These are phyloP conservation scores for Phataginus tricuspis DNA, from an alignment of 2,797 vertebrate species.

Conservation along the genomic window DNA sequence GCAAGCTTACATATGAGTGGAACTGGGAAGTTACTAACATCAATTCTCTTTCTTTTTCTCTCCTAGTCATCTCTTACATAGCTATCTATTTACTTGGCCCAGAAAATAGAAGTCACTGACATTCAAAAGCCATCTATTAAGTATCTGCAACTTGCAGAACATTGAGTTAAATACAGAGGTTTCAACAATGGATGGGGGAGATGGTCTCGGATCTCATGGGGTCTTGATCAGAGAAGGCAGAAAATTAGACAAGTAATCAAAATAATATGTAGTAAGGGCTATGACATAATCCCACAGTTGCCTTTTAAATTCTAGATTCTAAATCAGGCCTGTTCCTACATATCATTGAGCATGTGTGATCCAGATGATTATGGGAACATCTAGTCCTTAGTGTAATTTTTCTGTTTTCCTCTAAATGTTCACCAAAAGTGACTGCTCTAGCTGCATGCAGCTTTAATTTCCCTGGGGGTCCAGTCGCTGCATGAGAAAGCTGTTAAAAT, in stretches of 20 bases:
- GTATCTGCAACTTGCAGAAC: not conserved
- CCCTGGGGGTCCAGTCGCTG: not conserved
- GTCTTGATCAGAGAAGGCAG: constrained; percentile 12
- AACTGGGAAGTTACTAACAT: not conserved
- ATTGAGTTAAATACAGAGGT: not conserved
- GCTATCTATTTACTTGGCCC: not conserved
- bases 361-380: constrained; percentile 67
- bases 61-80: not conserved
- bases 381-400: not conserved
- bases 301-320: constrained; percentile 20
- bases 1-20: not conserved
- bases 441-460: not conserved
- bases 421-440: not conserved
- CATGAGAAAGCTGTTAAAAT: constrained; percentile 16
- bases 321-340: constrained; percentile 33
- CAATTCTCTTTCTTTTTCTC: not conserved
- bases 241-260: constrained; percentile 59
- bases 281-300: constrained; percentile 61
- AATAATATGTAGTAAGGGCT: constrained; percentile 41
- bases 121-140: not conserved
- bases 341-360: constrained; percentile 60
- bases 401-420: constrained; percentile 37
- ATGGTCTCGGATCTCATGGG: constrained; percentile 8
- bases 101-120: not conserved
- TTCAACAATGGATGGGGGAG: not conserved